A percentile compares a stretch with the other conserved stretches of the same genome.
These are phyloP conservation scores for Tadarida brasiliensis DNA, from an alignment of 2,797 vertebrate species.

Conservation along the genomic window DNA sequence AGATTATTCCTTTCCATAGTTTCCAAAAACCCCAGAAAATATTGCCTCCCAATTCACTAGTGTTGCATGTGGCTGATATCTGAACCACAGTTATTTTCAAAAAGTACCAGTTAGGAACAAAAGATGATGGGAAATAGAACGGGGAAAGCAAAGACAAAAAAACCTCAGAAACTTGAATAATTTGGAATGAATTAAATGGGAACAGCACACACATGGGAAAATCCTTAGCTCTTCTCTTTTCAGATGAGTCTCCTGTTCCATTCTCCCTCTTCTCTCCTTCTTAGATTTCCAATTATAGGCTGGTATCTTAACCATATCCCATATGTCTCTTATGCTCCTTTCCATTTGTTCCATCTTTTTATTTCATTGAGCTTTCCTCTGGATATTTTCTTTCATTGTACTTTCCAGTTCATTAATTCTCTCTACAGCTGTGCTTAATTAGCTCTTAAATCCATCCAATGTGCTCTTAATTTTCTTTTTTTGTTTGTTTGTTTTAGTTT, in stretches of 20 bases:
- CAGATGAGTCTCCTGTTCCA: background rate
- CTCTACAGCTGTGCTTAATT: slow-evolving; percentile 26
- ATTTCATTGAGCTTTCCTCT: slow-evolving; percentile 28
- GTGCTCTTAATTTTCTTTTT: background rate
- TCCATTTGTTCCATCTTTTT: background rate
- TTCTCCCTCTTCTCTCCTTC: background rate
- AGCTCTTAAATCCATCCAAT: background rate
- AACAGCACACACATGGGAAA: background rate
- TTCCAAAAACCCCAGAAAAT: background rate
- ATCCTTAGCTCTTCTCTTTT: background rate
- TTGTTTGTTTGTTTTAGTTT: background rate
- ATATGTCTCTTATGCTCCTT: background rate
- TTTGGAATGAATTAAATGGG: background rate
- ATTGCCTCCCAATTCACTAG: background rate
- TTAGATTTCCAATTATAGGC: background rate
- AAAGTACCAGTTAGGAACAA: background rate
- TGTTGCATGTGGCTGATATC: background rate
- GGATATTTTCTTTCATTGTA: background rate
- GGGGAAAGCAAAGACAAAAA: background rate
- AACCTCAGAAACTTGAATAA: background rate
- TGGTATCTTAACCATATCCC: background rate
- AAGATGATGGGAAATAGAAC: background rate
- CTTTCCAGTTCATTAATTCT: slow-evolving; percentile 35
- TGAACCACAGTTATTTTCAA: background rate
- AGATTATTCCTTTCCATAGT: background rate